These are phyloP conservation scores for Epinotia demarniana DNA, from an alignment of 2,888 invertebrate species.

Conservation along the genomic window DNA sequence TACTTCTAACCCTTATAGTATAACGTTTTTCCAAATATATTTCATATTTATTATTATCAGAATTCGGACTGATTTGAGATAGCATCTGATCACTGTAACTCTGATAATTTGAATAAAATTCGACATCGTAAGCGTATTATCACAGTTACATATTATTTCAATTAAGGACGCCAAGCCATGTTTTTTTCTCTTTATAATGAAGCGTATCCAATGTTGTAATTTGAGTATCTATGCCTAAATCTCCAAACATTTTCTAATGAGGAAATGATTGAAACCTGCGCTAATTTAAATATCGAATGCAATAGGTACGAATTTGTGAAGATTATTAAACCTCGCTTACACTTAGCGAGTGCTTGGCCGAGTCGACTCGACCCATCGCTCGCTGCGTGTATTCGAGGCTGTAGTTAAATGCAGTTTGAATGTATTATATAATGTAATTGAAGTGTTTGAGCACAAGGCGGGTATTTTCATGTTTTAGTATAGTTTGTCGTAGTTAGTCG, in stretches of 20 bases:
- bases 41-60: neutral
- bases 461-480: slow-evolving; percentile 60
- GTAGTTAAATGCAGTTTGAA: slow-evolving; percentile 33
- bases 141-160: neutral
- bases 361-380: neutral
- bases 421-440: slow-evolving; percentile 46
- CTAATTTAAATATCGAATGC: slow-evolving; percentile 10
- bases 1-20: neutral
- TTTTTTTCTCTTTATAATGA: neutral
- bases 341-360: slow-evolving; percentile 1
- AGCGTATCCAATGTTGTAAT: neutral
- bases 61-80: slow-evolving; percentile 18
- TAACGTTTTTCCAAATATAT: neutral
- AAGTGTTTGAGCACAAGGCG: slow-evolving; percentile 50
- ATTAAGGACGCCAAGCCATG: neutral
- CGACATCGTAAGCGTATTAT: neutral
- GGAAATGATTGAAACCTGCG: neutral
- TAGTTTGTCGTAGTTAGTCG: slow-evolving; percentile 72
- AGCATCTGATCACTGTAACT: neutral
- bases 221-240: neutral
- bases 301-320: slow-evolving; percentile 19
- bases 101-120: neutral
- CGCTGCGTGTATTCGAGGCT: slow-evolving; percentile 6
- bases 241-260: neutral
- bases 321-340: slow-evolving; percentile 10